These are phyloP conservation scores for Semnornis frantzii DNA, from an alignment of 2,113 vertebrate genomes.

Conservation along the genomic window DNA sequence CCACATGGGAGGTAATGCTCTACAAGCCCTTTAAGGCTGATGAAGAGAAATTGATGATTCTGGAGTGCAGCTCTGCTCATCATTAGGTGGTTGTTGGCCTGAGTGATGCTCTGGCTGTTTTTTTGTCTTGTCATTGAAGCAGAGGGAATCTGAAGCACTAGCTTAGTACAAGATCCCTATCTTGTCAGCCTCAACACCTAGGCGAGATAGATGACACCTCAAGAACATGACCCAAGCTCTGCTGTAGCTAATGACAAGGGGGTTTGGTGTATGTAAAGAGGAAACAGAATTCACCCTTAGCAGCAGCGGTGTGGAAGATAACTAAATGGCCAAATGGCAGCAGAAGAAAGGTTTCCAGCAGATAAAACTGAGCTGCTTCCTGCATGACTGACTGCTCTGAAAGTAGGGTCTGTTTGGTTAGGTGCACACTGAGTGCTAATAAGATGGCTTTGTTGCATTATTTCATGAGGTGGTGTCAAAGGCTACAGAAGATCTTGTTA, in stretches of 20 bases:
- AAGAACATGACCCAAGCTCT: background rate
- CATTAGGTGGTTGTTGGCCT: background rate
- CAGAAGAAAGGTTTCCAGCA: background rate
- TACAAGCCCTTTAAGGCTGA: background rate
- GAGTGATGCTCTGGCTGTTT: background rate
- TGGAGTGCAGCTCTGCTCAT: background rate
- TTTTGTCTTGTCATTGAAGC: background rate
- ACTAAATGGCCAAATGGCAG: background rate
- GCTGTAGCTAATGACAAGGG: background rate
- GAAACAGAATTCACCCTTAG: background rate
- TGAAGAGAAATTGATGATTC: background rate
- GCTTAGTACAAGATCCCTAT: background rate
- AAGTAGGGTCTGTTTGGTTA: background rate
- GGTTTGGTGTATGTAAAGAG: background rate
- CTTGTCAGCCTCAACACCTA: background rate
- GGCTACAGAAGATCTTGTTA: slow-evolving; percentile 33
- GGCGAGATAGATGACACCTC: background rate
- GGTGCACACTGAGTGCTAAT: background rate
- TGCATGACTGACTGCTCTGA: background rate
- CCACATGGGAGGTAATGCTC: background rate
- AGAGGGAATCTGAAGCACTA: background rate
- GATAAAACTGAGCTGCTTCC: background rate
- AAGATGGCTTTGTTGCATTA: background rate
- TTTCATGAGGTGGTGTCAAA: slow-evolving; percentile 40
- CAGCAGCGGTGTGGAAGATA: background rate